Conservation (phyloP, 2,113 vertebrate species). For the Catharus bicknelli region DNA sequence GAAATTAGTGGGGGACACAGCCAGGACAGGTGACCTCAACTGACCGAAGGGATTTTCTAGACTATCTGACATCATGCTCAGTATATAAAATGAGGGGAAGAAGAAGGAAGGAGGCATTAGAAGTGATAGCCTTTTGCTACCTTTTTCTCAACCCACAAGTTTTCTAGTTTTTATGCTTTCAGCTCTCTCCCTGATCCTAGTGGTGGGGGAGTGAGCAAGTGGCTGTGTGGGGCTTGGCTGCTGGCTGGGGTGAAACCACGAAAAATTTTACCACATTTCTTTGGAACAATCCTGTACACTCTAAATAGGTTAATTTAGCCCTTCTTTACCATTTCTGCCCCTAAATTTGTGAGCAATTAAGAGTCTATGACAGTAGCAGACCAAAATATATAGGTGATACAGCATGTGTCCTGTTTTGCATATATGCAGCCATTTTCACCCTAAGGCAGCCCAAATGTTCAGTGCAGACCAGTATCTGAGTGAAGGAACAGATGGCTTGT, state of each 20-base stretch:
- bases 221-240: neutral
- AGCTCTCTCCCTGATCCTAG: neutral
- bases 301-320: neutral
- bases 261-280: neutral
- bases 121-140: neutral
- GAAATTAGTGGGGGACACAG: neutral
- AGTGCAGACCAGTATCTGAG: neutral
- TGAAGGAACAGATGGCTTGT: neutral
- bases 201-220: neutral
- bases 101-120: neutral
- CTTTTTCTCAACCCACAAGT: neutral
- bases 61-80: no score
- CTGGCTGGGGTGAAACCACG: fast-evolving
- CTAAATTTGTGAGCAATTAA: neutral
- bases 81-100: neutral
- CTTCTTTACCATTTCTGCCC: neutral
- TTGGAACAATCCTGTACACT: neutral
- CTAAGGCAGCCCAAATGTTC: neutral
- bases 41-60: neutral
- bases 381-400: neutral
- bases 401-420: neutral
- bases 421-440: neutral
- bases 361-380: neutral
- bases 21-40: neutral
- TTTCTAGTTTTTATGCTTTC: neutral